phyloP scores from a whole-genome alignment of 2,888 invertebrate genomes.

The Stenurella melanura region DNA sequence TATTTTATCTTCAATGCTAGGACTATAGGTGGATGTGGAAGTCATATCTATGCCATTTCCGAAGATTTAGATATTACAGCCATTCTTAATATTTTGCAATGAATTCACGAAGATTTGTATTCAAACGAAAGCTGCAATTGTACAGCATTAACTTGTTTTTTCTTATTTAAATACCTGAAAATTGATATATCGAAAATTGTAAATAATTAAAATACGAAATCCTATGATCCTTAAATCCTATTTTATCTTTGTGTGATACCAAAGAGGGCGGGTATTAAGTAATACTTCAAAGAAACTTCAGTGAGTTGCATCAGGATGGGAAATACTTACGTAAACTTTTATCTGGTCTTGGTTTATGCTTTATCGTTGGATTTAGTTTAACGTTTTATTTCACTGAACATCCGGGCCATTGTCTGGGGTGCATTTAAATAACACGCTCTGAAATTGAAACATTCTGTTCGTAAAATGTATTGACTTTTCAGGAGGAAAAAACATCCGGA shows the following conservation, averaged over 20 bases:
- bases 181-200: background rate
- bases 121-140: no score
- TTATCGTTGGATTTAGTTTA: conserved; percentile 17
- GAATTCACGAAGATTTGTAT: no score
- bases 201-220: background rate
- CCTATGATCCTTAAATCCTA: background rate
- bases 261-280: no score
- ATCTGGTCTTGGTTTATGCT: conserved; percentile 19
- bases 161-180: background rate
- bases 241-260: background rate
- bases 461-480: conserved; percentile 26
- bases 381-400: conserved; percentile 25
- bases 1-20: no score
- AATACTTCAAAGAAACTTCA: conserved; percentile 7
- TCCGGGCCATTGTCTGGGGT: conserved; percentile 22
- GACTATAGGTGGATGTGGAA: no score
- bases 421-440: conserved; percentile 31
- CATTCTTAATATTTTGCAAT: no score
- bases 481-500: background rate
- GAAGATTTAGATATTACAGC: no score
- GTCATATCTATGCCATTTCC: no score
- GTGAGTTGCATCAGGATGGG: conserved; percentile 4
- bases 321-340: conserved; percentile 30
- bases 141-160: no score
- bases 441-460: conserved; percentile 25